phyloP scores from a whole-genome alignment of 2,797 vertebrate genomes.

The Coranthus polyacanthus region DNA sequence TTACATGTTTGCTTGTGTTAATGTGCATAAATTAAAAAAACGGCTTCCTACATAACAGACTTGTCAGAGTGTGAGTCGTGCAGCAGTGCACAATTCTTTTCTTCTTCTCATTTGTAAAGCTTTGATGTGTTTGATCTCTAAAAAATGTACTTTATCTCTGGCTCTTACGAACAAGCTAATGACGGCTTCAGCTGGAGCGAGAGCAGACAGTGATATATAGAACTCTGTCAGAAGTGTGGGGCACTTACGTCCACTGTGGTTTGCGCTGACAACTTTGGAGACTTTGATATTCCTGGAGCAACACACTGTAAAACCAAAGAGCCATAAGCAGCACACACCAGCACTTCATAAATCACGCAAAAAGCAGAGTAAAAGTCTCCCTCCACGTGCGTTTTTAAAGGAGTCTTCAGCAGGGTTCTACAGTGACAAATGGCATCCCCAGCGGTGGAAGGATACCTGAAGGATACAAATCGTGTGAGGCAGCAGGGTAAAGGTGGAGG shows the following conservation, averaged over 20 bases:
- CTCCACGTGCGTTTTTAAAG: slow-evolving; percentile 50
- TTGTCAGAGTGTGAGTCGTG: slow-evolving; percentile 62
- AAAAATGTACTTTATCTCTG: slow-evolving; percentile 3
- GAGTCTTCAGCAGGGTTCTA: slow-evolving; percentile 52
- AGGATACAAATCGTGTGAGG: slow-evolving; percentile 72
- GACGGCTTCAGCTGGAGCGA: background rate
- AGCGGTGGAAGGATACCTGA: slow-evolving; percentile 72
- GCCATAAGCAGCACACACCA: slow-evolving; percentile 8
- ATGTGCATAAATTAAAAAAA: slow-evolving; percentile 89
- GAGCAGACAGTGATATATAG: slow-evolving; percentile 5
- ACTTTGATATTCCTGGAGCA: slow-evolving; percentile 46
- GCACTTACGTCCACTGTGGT: slow-evolving; percentile 11
- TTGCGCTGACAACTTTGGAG: slow-evolving; percentile 45
- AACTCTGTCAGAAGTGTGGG: slow-evolving; percentile 3
- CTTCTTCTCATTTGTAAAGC: slow-evolving; percentile 11
- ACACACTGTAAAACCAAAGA: slow-evolving; percentile 41
- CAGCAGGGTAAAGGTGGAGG: slow-evolving; percentile 51
- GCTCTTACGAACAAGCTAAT: slow-evolving; percentile 5
- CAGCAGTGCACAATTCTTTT: background rate
- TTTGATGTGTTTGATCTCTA: slow-evolving; percentile 6
- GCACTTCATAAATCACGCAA: slow-evolving; percentile 65
- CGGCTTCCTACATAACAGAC: slow-evolving; percentile 79
- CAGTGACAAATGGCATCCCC: slow-evolving; percentile 68
- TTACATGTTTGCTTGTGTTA: slow-evolving; percentile 87
- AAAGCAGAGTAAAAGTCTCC: slow-evolving; percentile 40